These are phyloP conservation scores for Lytechinus variegatus DNA, from an alignment of 35 echinoderm and acorn worm genomes.

Conservation along the genomic window DNA sequence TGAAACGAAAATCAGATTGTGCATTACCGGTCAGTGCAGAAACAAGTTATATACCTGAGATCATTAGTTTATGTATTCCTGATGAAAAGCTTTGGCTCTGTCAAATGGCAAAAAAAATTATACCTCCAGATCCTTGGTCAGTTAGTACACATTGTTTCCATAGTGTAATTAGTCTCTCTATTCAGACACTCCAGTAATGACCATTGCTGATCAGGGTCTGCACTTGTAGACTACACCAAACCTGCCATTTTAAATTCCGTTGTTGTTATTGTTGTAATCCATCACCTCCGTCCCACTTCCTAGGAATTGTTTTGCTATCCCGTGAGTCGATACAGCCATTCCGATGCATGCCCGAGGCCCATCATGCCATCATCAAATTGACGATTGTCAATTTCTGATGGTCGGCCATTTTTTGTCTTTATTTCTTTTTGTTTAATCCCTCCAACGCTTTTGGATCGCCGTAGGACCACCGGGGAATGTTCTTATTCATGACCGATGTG, in stretches of 20 bases:
- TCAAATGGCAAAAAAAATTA: too few species aligned
- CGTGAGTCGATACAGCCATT: neutral
- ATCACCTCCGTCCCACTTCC: neutral
- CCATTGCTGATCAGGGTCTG: too few species aligned
- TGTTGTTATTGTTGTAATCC: neutral
- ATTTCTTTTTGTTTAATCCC: too few species aligned
- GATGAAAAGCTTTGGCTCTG: too few species aligned
- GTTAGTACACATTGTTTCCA: too few species aligned
- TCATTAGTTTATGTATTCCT: too few species aligned
- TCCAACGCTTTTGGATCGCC: neutral
- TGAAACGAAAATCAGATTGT: too few species aligned
- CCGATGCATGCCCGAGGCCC: neutral
- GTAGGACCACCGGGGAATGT: neutral
- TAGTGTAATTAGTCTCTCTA: neutral
- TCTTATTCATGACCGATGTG: neutral
- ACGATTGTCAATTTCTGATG: neutral
- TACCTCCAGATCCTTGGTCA: too few species aligned
- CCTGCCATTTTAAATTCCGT: neutral
- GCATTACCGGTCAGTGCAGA: too few species aligned
- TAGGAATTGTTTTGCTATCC: neutral
- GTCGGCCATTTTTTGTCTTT: too few species aligned
- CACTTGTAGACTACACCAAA: neutral
- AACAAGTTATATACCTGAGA: too few species aligned
- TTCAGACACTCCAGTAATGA: too few species aligned
- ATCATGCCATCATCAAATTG: neutral